Evolutionary conservation across 2,888 invertebrate genomes (phyloP), one percentile per base, ranked within the genome.

Genomic region (Abscondita cerata): DNA sequence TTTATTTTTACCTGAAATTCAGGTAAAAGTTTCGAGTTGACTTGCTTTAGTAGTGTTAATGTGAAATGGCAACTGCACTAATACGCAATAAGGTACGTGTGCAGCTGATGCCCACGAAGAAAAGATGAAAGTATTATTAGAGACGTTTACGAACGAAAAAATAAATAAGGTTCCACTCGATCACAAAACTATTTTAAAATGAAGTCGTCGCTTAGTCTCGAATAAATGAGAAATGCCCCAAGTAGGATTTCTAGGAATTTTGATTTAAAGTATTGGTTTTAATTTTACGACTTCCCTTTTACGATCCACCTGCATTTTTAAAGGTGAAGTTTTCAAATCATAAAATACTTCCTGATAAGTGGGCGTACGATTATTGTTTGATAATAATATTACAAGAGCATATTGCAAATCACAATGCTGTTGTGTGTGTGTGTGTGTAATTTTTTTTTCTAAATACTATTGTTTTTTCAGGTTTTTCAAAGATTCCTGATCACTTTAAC

Each of bases 201-300:
- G 54, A 54, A 68, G 73, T 68, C 74, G 75, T 73, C 75, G 72
- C 53, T 68, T 66, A 70, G 75, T 75, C 75, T 75, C 70, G 72
- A 69, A 64, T 68, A 71, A 72, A 70, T 70, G 70, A 73, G 69
- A 72, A 72, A 74, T 73, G 69, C 73, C 70, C 73, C 69, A 68
- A 67, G 67, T 67, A 67, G 73, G 67, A 67, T 73, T 76, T 76
- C 75, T 72, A 65, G 69, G 75, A 76, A 76, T 71, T 72, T 65
- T 66, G 70, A 67, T 69, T 68, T 68, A 64, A 66, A 61, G 61
- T 51, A 57, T 48, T 50, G 57, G 64, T 58, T 67, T 67, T 67
- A 65, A 19, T 40, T 62, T 62, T 62, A 62, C 57, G 62, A 58
- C 48, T 41, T 50, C 52, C 58, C 50, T 57, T 25, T 40, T 1